Conservation (phyloP, 2,888 invertebrate species). For the Ctena decussata region DNA sequence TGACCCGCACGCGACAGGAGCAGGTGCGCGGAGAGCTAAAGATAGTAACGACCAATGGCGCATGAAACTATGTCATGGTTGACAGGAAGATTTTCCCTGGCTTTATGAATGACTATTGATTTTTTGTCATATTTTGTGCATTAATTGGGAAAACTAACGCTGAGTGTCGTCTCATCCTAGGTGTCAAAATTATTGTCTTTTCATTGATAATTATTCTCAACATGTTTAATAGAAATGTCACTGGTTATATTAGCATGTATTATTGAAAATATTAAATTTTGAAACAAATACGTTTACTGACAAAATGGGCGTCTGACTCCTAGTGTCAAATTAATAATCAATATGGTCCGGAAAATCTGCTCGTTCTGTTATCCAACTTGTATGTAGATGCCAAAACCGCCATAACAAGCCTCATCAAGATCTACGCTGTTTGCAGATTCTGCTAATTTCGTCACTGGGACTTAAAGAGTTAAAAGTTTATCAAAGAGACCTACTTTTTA, state of each 20-base stretch:
- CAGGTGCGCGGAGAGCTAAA: constrained; percentile 62
- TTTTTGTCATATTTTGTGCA: constrained; percentile 60
- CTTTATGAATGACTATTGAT: constrained; percentile 60
- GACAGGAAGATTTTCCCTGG: constrained; percentile 36
- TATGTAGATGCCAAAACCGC: no score
- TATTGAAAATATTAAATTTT: neutral
- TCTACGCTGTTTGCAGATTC: no score
- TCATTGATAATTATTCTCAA: constrained; percentile 43
- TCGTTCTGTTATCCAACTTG: no score
- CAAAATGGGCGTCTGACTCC: neutral
- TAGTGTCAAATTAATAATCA: neutral
- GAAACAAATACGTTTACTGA: constrained; percentile 2
- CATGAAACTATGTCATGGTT: constrained; percentile 53
- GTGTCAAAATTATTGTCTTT: constrained; percentile 62
- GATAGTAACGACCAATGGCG: constrained; percentile 42
- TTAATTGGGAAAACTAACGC: constrained; percentile 51
- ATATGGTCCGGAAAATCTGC: neutral
- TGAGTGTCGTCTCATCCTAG: constrained; percentile 45
- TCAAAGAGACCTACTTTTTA: no score
- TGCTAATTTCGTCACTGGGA: no score
- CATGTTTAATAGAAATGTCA: constrained; percentile 16
- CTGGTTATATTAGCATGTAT: neutral
- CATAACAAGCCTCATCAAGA: no score
- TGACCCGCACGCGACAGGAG: constrained; percentile 65
- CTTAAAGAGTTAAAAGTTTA: no score